These are phyloP conservation scores for Drosophila bocqueti DNA, from an alignment of 1,140 invertebrate genomes.

Conservation along the genomic window DNA sequence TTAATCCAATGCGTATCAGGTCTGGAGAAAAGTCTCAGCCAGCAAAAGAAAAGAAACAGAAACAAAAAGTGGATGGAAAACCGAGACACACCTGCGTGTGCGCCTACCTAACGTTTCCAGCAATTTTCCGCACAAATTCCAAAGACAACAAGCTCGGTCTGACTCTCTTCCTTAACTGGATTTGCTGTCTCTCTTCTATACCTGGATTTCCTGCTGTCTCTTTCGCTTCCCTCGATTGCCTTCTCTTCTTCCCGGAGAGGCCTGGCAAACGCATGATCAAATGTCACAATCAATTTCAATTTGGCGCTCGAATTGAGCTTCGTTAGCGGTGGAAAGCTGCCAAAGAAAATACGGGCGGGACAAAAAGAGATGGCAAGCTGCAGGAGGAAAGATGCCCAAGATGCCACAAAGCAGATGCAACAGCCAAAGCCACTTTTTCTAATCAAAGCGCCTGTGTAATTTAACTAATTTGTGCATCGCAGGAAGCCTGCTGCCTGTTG, in stretches of 20 bases:
- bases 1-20: constrained; percentile 74
- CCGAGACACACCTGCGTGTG: constrained; percentile 38
- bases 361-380: constrained; percentile 12
- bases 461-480: constrained; percentile 74
- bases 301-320: constrained; percentile 83
- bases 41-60: background rate
- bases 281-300: constrained; percentile 84
- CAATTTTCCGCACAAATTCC: constrained; percentile 76
- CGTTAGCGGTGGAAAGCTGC: constrained; percentile 70
- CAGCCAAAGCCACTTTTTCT: constrained; percentile 71
- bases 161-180: background rate
- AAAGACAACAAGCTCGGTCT: constrained; percentile 17
- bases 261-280: constrained; percentile 74
- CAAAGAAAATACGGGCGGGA: constrained; percentile 47
- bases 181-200: background rate
- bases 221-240: constrained; percentile 3
- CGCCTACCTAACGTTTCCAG: constrained; percentile 58
- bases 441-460: constrained; percentile 80
- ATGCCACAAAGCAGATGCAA: constrained; percentile 42
- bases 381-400: constrained; percentile 10
- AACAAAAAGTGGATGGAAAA: constrained; percentile 4
- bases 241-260: constrained; percentile 14
- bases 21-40: constrained; percentile 10
- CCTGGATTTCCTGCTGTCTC: background rate
- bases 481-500: background rate